Evolutionary conservation across 2,797 vertebrate species (phyloP), one percentile per base, ranked within the genome.

Genomic region (Sebastes wilsoni): DNA sequence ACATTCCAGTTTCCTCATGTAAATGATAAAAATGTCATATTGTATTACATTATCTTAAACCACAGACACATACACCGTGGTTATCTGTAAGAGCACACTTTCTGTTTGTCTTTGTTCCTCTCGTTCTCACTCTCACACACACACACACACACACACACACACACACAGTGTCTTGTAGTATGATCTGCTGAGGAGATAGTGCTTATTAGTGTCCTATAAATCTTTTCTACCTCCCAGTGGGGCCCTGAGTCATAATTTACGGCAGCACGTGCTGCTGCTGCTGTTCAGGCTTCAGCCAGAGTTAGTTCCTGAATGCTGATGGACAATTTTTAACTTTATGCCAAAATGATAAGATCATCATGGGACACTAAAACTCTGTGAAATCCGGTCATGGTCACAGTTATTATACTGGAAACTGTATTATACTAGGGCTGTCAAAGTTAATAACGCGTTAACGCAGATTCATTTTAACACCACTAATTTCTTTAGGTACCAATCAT

Each of bases 151-250:
- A 18, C 30, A 23, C 65, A n/a, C 6, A 32, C 28, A 60, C 71
- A 77, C 74, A 76, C 30, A 52, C 61, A 66, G 27, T 55, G n/a
- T 76, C 55, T 60, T 72, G 66, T 5, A 72, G 72, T 58, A 72
- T 81, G 79, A 92, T 90, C 79, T 85, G 67, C 67, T 32, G 75
- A 46, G 80, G 67, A 91, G 88, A 92, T 91, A 79, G 84, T 88
- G 89, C 87, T 92, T 93, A 91, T 93, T 91, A 93, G 87, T 85
- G 16, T 85, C 83, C 81, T 82, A 89, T 93, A 93, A 94, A 94
- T 94, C 93, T 90, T 77, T 67, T 60, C 69, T 60, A 71, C 80
- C 86, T 89, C 85, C 86, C 86, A 79, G 68, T 36, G 77, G 87
- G 85, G 75, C 87, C 78, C 72, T 62, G 22, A 62, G 69, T 84